Conservation (phyloP, 2,113 vertebrate genomes). For the Crotalus tigris region DNA sequence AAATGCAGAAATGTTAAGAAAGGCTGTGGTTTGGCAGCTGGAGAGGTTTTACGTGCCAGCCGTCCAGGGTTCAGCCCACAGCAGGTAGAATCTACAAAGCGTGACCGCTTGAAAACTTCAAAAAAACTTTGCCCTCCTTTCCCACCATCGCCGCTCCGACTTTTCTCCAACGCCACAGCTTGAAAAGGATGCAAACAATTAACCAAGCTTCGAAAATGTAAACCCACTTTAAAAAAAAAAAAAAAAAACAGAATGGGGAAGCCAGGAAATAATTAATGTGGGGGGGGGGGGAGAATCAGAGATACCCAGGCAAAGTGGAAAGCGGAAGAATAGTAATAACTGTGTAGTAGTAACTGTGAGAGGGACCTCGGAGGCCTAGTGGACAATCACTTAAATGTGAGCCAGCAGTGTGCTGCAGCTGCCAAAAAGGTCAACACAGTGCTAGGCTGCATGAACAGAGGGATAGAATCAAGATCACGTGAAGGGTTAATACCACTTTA, state of each 20-base stretch:
- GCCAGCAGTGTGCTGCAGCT: too few species aligned
- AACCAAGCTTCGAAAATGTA: conserved; percentile 35
- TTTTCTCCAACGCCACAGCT: not conserved
- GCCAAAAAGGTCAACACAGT: too few species aligned
- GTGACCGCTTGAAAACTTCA: not conserved
- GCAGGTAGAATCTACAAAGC: not conserved
- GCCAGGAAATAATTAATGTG: conserved; percentile 23
- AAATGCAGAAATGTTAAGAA: too few species aligned
- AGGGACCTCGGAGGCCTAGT: too few species aligned
- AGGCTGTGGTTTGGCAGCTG: too few species aligned
- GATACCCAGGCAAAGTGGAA: conserved; percentile 18
- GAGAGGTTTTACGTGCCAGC: not conserved
- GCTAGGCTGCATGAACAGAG: too few species aligned
- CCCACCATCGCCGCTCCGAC: not conserved
- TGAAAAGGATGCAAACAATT: conserved; percentile 44
- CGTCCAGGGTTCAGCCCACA: not conserved
- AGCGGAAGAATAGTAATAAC: not conserved
- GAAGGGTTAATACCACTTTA: too few species aligned
- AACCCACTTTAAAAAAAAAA: not conserved
- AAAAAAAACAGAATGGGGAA: conserved; percentile 31
- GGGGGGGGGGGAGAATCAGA: too few species aligned
- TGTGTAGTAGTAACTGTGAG: too few species aligned
- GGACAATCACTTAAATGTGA: too few species aligned
- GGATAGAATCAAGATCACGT: too few species aligned
- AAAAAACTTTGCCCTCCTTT: not conserved